phyloP scores from a whole-genome alignment of 2,888 invertebrate genomes.

The Fragum fragum region DNA sequence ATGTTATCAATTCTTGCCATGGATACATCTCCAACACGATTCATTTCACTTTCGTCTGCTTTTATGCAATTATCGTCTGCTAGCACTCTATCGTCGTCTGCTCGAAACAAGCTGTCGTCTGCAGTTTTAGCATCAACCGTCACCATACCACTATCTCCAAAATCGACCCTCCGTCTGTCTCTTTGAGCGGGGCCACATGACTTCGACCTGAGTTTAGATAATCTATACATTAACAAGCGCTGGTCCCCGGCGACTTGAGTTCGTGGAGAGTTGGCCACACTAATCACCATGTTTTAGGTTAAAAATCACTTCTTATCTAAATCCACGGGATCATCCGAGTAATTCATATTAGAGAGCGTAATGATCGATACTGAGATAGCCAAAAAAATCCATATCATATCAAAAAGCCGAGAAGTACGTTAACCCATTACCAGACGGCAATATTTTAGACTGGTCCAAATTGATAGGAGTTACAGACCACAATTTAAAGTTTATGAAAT shows the following conservation, averaged over 20 bases:
- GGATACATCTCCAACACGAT: neutral
- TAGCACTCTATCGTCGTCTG: neutral
- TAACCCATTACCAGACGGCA: too few relatives aligned
- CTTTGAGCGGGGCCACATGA: slow-evolving; percentile 44
- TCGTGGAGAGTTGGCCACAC: slow-evolving; percentile 19
- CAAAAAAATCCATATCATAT: slow-evolving; percentile 13
- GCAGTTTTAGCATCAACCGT: slow-evolving; percentile 7
- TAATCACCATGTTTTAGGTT: slow-evolving; percentile 7
- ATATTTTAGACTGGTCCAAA: too few relatives aligned
- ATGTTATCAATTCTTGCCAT: neutral
- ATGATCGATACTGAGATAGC: slow-evolving; percentile 6
- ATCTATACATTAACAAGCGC: slow-evolving; percentile 59
- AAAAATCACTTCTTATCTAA: slow-evolving; percentile 24
- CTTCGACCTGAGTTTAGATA: slow-evolving; percentile 68
- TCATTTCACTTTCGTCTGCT: neutral
- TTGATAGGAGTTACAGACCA: too few relatives aligned
- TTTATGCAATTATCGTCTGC: neutral
- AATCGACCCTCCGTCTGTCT: slow-evolving; percentile 27
- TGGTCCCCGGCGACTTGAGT: slow-evolving; percentile 24
- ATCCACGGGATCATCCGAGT: slow-evolving; percentile 7
- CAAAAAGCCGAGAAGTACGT: slow-evolving; percentile 1
- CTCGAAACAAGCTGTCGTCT: slow-evolving; percentile 6
- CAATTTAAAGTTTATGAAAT: too few relatives aligned
- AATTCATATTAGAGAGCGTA: slow-evolving; percentile 8
- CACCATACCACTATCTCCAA: slow-evolving; percentile 38